Base-by-base conservation (phyloP, 2,113 vertebrate genomes). In the Dipodomys spectabilis region DNA sequence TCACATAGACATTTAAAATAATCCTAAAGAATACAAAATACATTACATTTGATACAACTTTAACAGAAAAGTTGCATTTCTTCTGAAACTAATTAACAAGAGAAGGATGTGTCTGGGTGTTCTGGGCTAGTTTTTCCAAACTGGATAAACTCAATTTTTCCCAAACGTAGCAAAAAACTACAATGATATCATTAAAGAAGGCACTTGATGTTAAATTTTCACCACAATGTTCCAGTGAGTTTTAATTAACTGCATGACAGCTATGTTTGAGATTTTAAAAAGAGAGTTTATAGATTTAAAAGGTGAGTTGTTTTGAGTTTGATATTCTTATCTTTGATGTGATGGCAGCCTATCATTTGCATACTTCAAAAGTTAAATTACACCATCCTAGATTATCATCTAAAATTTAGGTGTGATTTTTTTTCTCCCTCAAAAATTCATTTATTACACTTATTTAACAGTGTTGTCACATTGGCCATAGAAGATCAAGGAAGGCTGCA, bases 61-160 rank as follows among this genome's bases (percentile, higher is more conserved):
- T 93, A 97, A 97, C 97, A 96, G 71, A 90, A 97, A 96, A 94
- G 10, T 77, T 94, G 73, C 74, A 78, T 97, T 98, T 97, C 86
- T 96, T 96, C 80, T 93, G 57, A 96, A 95, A 77, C 79, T 97
- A 97, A 96, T 95, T 97, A 97, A 97, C 96, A 98, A 95, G 95
- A 96, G 90, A 97, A 82, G 94, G 94, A 96, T 89, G 77, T 86
- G 62, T 95, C 96, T 96, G 95, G 97, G 93, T 96, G 57, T 98
- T 97, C 98, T 96, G 96, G 96, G 97, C 97, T 97, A 97, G 96
- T 35, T 94, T 97, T 97, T 98, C 98, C 95, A 96, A 98, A 92
- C 72, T 97, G 95, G 96, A 97, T 97, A 98, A 98, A 96, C 95
- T 82, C 88, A 97, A 81, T 87, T 89, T 89, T 95, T 96, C 97